A percentile compares a stretch with the other conserved stretches of the same genome.
These are phyloP conservation scores for Pollicipes pollicipes DNA, from an alignment of 1,140 invertebrate species.

Conservation along the genomic window DNA sequence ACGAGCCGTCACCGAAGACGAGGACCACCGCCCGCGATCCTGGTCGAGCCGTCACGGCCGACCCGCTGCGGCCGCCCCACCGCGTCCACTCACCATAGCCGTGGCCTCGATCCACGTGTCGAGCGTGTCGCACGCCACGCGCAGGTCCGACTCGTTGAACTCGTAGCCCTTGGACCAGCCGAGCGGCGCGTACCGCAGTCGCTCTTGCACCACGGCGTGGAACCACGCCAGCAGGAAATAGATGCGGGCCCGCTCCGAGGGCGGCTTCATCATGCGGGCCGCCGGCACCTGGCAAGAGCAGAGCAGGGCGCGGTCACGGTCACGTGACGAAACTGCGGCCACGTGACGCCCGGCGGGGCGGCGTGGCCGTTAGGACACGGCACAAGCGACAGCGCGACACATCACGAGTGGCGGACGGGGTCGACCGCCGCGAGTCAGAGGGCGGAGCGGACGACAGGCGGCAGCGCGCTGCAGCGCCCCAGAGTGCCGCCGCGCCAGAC, in stretches of 20 bases:
- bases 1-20: no score
- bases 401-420: conserved; percentile 70
- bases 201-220: conserved; percentile 90
- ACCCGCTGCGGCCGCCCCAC: no score
- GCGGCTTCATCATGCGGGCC: conserved; percentile 75
- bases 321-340: conserved; percentile 8
- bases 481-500: no score
- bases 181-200: conserved; percentile 64
- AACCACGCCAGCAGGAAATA: conserved; percentile 99
- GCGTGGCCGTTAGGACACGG: conserved; percentile 9
- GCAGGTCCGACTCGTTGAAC: conserved; percentile 93
- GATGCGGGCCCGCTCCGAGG: conserved; percentile 81
- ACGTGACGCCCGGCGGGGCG: conserved; percentile 6
- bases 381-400: conserved; percentile 4
- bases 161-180: conserved; percentile 99
- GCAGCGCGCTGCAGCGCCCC: conserved; percentile 50
- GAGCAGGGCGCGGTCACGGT: neutral
- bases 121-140: conserved; percentile 93
- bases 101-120: conserved; percentile 99
- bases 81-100: conserved; percentile 50
- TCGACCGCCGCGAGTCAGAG: conserved; percentile 85
- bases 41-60: no score
- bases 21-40: no score
- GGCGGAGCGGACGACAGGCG: conserved; percentile 98
- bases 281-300: conserved; percentile 43